Evolutionary conservation across 2,113 vertebrate genomes (phyloP).

Genomic region (Tiliqua scincoides): DNA sequence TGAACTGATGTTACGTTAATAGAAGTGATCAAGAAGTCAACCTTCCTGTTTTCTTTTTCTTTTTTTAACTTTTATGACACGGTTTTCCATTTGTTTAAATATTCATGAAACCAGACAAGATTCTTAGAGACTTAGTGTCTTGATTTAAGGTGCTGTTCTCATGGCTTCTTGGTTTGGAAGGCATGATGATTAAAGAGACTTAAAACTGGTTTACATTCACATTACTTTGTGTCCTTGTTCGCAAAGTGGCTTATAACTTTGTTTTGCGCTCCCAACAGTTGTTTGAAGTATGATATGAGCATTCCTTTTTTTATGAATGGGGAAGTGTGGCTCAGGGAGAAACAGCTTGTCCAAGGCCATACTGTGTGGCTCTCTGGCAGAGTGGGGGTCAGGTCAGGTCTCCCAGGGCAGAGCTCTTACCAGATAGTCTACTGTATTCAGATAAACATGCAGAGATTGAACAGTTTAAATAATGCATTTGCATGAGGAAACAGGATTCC

Average conservation of each 20-base stretch:
- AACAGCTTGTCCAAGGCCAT: not conserved
- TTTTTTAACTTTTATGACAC: too few relatives aligned
- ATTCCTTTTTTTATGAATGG: not conserved
- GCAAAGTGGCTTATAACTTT: not conserved
- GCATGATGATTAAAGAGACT: not conserved
- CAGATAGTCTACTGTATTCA: fast-evolving
- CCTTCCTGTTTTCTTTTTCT: too few relatives aligned
- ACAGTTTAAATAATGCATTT: fast-evolving
- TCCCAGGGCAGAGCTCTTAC: not conserved
- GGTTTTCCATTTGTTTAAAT: not conserved
- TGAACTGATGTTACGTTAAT: too few relatives aligned
- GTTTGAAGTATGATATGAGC: not conserved
- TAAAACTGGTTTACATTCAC: not conserved
- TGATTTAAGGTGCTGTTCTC: not conserved
- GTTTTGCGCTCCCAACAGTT: not conserved
- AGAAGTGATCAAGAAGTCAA: not conserved
- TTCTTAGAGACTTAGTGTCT: not conserved
- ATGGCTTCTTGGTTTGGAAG: not conserved
- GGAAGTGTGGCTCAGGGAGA: not conserved
- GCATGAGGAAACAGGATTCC: not conserved
- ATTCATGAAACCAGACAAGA: not conserved
- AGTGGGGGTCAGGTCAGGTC: not conserved
- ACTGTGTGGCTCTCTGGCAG: not conserved
- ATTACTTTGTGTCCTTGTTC: not conserved
- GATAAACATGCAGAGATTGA: not conserved